Evolutionary conservation across 1,140 invertebrate genomes (phyloP).

Genomic region (Philaenus spumarius): DNA sequence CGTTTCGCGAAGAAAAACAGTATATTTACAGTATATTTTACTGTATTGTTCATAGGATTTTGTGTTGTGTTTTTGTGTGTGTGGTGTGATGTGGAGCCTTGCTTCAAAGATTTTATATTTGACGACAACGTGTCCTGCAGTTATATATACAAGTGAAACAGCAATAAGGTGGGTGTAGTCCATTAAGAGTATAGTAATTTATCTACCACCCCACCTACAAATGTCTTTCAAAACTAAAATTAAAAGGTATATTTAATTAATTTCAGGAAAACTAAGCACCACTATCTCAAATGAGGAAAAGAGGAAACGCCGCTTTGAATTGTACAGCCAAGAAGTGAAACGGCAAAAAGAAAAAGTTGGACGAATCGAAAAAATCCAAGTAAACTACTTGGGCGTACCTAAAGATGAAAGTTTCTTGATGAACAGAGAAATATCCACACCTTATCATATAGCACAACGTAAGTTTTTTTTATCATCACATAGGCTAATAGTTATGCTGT

Average conservation of each 20-base stretch:
- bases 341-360: slow-evolving; percentile 63
- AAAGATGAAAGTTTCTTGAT: slow-evolving; percentile 72
- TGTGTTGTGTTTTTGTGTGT: too few species aligned
- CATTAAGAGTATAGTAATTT: too few species aligned
- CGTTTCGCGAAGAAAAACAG: too few species aligned
- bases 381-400: slow-evolving; percentile 65
- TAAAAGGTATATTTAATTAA: slow-evolving; percentile 18
- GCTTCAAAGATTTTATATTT: too few species aligned
- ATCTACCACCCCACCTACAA: too few species aligned
- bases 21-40: too few species aligned
- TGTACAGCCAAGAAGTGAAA: slow-evolving; percentile 75
- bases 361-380: slow-evolving; percentile 87
- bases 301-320: slow-evolving; percentile 41
- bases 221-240: too few species aligned
- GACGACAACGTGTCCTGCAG: too few species aligned
- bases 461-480: slow-evolving; percentile 36
- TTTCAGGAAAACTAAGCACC: slow-evolving; percentile 10
- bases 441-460: slow-evolving; percentile 87
- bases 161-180: too few species aligned
- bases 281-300: slow-evolving; percentile 2
- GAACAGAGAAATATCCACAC: slow-evolving; percentile 91
- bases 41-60: too few species aligned
- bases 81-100: too few species aligned
- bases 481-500: not conserved
- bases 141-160: too few species aligned